These are phyloP conservation scores for Mastomys coucha DNA, from an alignment of 2,113 vertebrate genomes.

Conservation along the genomic window DNA sequence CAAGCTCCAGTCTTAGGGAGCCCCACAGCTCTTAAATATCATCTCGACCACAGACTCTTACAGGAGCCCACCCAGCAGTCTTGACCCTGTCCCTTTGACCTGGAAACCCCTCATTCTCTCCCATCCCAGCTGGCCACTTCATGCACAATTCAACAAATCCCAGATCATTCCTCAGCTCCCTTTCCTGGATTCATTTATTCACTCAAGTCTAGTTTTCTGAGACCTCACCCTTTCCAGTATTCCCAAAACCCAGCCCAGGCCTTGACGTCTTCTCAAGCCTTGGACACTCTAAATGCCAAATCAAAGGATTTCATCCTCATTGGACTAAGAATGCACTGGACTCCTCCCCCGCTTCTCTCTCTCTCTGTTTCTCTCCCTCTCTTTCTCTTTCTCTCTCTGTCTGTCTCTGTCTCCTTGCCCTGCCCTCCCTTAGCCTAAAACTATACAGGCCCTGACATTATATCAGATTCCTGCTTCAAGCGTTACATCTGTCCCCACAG, in stretches of 20 bases:
- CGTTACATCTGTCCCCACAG: too few species aligned
- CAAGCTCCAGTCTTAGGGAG: not conserved
- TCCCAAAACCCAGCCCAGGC: not conserved
- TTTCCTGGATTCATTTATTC: not conserved
- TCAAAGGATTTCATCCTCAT: not conserved
- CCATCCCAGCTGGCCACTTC: not conserved
- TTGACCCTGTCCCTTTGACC: not conserved
- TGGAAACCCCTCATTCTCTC: not conserved
- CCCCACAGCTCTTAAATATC: not conserved
- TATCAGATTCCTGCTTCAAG: accelerated
- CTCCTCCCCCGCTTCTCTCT: too few species aligned
- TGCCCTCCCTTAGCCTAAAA: not conserved
- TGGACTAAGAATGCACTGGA: not conserved
- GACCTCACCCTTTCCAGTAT: not conserved
- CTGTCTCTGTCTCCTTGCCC: too few species aligned
- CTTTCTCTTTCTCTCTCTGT: too few species aligned
- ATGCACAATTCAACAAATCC: not conserved
- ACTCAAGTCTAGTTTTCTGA: not conserved
- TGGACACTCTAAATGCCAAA: not conserved
- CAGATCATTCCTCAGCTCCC: not conserved
- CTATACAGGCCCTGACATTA: too few species aligned
- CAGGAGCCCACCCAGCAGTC: too few species aligned
- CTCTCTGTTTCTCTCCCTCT: too few species aligned
- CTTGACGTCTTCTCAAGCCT: not conserved
- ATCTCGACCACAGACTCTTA: not conserved